Conservation (phyloP, 1,140 invertebrate genomes). For the Lepeophtheirus salmonis region DNA sequence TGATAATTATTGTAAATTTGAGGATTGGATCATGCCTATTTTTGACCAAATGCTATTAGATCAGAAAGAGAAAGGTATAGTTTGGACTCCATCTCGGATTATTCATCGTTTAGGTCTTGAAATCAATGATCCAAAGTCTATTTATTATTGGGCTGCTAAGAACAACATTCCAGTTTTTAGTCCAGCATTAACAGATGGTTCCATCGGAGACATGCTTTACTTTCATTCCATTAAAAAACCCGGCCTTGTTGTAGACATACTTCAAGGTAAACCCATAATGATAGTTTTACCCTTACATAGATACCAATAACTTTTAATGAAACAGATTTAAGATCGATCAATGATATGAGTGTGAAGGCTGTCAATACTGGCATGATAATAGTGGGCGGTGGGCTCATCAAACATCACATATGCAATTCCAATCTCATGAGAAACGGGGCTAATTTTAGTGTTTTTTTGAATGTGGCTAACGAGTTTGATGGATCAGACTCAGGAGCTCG, state of each 20-base stretch:
- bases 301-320: neutral
- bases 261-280: conserved; percentile 42
- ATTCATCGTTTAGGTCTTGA: conserved; percentile 50
- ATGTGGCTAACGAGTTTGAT: conserved; percentile 95
- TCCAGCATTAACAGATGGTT: conserved; percentile 94
- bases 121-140: conserved; percentile 74
- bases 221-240: conserved; percentile 88
- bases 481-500: conserved; percentile 92
- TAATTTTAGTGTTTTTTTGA: conserved; percentile 84
- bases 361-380: conserved; percentile 89
- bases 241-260: conserved; percentile 78
- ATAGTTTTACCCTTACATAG: neutral
- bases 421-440: conserved; percentile 98
- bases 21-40: conserved; percentile 91
- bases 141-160: conserved; percentile 93
- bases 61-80: conserved; percentile 48
- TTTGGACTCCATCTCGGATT: conserved; percentile 87
- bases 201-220: conserved; percentile 97
- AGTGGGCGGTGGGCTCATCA: conserved; percentile 86
- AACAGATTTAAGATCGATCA: conserved; percentile 64
- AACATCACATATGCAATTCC: conserved; percentile 97
- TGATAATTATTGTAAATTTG: conserved; percentile 94
- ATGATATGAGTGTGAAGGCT: conserved; percentile 86
- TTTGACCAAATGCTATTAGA: conserved; percentile 76
- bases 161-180: conserved; percentile 93